Conservation (phyloP, 1,140 invertebrate species). For the Leptestheria dahalacensis region DNA sequence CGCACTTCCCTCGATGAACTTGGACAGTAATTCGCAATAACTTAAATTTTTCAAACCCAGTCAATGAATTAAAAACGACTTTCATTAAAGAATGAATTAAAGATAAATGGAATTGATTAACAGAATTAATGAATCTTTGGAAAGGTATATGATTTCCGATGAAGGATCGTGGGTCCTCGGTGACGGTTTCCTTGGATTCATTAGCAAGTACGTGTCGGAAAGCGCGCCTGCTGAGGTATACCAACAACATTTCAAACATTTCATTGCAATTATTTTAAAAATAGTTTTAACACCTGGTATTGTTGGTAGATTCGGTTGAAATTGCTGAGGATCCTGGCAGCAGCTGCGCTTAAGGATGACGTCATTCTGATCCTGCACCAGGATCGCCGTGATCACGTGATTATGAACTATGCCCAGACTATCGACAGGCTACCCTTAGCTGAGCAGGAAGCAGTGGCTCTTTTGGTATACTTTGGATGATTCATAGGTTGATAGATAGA, state of each 20-base stretch:
- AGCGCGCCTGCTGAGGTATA: slow-evolving; percentile 9
- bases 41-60: too few species aligned
- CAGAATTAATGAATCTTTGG: neutral
- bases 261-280: neutral
- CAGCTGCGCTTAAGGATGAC: slow-evolving; percentile 70
- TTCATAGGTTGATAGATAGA: slow-evolving; percentile 2
- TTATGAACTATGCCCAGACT: slow-evolving; percentile 75
- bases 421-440: slow-evolving; percentile 58
- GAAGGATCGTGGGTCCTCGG: slow-evolving; percentile 82
- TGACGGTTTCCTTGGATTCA: slow-evolving; percentile 67
- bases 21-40: slow-evolving; percentile 46
- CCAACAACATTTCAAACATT: too few species aligned
- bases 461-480: slow-evolving; percentile 44
- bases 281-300: slow-evolving; percentile 32
- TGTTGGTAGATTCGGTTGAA: slow-evolving; percentile 33
- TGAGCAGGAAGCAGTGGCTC: slow-evolving; percentile 60
- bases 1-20: slow-evolving; percentile 43
- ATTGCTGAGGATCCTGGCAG: slow-evolving; percentile 49
- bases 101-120: too few species aligned
- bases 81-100: too few species aligned
- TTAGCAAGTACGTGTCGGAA: slow-evolving; percentile 38
- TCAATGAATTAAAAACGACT: too few species aligned
- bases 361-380: slow-evolving; percentile 77
- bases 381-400: slow-evolving; percentile 68
- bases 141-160: slow-evolving; percentile 45